Conservation (phyloP, 1,140 invertebrate genomes). For the Mactra quadrangularis region DNA sequence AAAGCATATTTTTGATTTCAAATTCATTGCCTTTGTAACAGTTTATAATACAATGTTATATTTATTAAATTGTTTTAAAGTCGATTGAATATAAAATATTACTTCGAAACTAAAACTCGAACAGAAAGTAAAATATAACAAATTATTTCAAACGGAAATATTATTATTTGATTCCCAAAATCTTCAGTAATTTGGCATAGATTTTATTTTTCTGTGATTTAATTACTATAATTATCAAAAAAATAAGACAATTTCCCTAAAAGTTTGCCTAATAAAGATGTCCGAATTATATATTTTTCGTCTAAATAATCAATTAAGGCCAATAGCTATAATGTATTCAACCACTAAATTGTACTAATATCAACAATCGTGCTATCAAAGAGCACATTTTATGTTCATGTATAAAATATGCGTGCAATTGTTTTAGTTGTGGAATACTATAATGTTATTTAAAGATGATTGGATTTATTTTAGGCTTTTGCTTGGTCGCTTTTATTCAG, state of each 20-base stretch:
- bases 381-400: not conserved
- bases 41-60: no score
- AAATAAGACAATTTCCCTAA: no score
- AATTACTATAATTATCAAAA: no score
- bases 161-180: no score
- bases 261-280: no score
- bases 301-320: constrained; percentile 4
- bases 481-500: constrained; percentile 22
- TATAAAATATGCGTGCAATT: not conserved
- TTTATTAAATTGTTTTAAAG: no score
- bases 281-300: constrained; percentile 29
- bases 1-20: not conserved
- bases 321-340: not conserved
- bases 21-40: not conserved
- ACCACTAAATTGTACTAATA: constrained; percentile 6
- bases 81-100: no score
- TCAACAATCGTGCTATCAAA: not conserved
- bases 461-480: constrained; percentile 35
- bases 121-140: no score
- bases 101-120: no score
- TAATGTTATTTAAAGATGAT: constrained; percentile 50
- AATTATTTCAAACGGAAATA: no score
- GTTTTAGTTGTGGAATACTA: constrained; percentile 25
- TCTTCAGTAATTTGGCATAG: no score
- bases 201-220: no score